A percentile compares a stretch with the other conserved stretches of the same genome.
These are phyloP conservation scores for Acropternis orthonyx DNA, from an alignment of 2,797 vertebrate species.

Conservation along the genomic window DNA sequence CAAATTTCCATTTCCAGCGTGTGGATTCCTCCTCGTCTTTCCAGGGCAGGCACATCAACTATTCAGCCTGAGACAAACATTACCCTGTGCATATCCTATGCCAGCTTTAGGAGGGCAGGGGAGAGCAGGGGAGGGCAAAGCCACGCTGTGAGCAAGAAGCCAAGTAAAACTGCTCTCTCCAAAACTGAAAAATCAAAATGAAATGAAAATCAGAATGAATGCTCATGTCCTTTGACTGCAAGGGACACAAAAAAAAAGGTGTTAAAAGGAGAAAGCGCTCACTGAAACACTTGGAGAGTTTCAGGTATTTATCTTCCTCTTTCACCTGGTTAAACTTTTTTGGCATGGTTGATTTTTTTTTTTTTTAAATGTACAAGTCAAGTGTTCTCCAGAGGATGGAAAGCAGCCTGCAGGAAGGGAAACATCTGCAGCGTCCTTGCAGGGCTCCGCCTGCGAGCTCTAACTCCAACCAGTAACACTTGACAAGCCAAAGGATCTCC, in stretches of 20 bases:
- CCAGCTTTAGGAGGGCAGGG: not conserved
- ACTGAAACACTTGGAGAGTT: not conserved
- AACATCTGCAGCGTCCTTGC: conserved; percentile 23
- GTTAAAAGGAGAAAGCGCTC: not conserved
- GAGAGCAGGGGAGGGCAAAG: not conserved
- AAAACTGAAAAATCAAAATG: not conserved
- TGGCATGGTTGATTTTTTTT: not conserved
- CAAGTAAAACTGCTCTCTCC: not conserved
- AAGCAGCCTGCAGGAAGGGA: not conserved
- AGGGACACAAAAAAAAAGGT: not conserved
- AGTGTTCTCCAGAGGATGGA: not conserved
- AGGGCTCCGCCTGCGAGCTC: not conserved
- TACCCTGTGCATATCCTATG: not conserved
- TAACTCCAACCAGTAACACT: conserved; percentile 11
- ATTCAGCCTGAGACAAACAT: not conserved
- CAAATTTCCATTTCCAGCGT: conserved; percentile 22
- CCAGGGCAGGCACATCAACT: not conserved
- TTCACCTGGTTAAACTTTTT: not conserved
- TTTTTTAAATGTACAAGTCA: not conserved
- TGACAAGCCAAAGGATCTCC: conserved; percentile 25
- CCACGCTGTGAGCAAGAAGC: not conserved
- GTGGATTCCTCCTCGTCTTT: not conserved
- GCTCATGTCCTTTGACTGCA: not conserved
- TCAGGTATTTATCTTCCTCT: not conserved
- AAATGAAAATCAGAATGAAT: not conserved